Base-by-base conservation (phyloP, 2,888 invertebrate genomes). In the Capitulum mitella region DNA sequence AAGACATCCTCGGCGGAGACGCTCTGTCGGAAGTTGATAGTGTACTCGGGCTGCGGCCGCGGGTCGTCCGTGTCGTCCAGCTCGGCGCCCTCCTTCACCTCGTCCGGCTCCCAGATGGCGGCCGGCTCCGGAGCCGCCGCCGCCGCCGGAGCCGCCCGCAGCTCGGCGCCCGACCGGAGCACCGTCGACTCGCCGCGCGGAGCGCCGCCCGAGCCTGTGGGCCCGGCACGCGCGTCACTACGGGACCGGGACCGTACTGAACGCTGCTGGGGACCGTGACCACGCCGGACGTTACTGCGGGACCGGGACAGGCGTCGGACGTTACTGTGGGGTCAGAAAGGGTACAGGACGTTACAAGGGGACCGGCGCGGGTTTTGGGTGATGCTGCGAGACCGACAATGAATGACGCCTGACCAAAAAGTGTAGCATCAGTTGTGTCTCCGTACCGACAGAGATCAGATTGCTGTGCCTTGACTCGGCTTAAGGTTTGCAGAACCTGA, bases 1-100 rank as follows among this genome's bases (percentile, higher is more conserved):
- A 90, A 97, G 16, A 95, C 89, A 86, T 97, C 95, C 85, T 94
- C 93, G 0, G 95, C 90, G 16, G 92, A 90, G 0, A 97, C 92
- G 54, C 92, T 89, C 86, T 97, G 97, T 83, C 92, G 92, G 85
- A 94, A 96, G 82, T 90, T 89, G 85, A 95, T 91, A 58, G 91
- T 91, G 86, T 93, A 95, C 82, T 89, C 89, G 0, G 94, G 94
- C 37, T 88, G 86, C 84, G 89, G 89, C 74, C 92, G 89, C 80
- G 90, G 90, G 82, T 91, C 91, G 34, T 88, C 83, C 8, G 88
- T 1, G 85, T 86, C 83, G 83, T 77, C 32, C n/a, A 58, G 79
- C 37, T 80, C 80, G 32, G 80, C 79, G 29, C 75, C 75, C 26
- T 58, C 61, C 83, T 81, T 80, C 43, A 81, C 82, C n/a, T 80